These are phyloP conservation scores for Myotis daubentonii DNA, from an alignment of 2,797 vertebrate species.

Conservation along the genomic window DNA sequence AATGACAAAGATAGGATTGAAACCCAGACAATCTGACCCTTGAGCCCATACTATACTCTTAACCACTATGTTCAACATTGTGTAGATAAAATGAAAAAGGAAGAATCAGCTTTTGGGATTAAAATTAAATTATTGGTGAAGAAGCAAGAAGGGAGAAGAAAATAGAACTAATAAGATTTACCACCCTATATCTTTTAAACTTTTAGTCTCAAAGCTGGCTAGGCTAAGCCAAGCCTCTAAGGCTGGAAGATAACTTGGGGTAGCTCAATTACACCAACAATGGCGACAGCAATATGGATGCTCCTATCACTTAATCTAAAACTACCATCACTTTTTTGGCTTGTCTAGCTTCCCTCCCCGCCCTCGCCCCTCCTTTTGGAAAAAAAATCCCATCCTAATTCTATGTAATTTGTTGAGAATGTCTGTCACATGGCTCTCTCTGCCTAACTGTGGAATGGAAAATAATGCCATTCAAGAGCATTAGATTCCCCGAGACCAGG, in stretches of 20 bases:
- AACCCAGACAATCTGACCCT: not conserved
- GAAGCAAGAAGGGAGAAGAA: not conserved
- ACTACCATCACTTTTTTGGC: not conserved
- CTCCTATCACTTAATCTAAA: not conserved
- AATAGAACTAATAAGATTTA: not conserved
- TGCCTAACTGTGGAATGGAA: not conserved
- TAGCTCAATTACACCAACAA: not conserved
- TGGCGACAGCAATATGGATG: not conserved
- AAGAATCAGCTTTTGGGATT: slow-evolving; percentile 14
- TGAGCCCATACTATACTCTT: not conserved
- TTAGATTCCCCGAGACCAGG: not conserved
- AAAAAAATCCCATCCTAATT: not conserved
- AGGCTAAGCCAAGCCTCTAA: not conserved
- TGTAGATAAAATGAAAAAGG: slow-evolving; percentile 33
- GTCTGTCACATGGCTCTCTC: not conserved
- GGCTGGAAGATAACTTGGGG: not conserved
- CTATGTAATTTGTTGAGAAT: not conserved
- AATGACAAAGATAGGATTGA: not conserved
- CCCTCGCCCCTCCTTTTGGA: not conserved
- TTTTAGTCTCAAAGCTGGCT: not conserved
- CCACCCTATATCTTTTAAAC: not conserved
- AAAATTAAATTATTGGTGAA: slow-evolving; percentile 25
- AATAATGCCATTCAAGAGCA: slow-evolving; percentile 1
- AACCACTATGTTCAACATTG: not conserved
- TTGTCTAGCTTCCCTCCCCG: not conserved